Percentiles rank a stretch among this genome's conserved stretches.
phyloP scores from a whole-genome alignment of 1,140 invertebrate species.

The Araneus ventricosus region DNA sequence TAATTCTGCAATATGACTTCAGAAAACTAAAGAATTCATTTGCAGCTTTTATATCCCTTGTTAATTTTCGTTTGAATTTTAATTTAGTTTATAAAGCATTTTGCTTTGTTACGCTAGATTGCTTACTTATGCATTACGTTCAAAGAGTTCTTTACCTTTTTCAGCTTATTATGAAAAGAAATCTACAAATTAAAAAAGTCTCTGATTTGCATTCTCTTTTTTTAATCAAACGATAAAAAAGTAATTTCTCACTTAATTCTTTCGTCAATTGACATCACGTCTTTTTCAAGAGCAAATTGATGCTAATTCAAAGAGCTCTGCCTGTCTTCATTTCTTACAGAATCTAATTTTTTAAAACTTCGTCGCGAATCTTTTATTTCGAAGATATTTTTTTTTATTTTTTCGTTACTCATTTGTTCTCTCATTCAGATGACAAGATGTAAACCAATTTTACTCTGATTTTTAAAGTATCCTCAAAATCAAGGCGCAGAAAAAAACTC shows the following conservation, averaged over 20 bases:
- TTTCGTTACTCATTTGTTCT: not conserved
- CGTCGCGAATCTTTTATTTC: too few species aligned
- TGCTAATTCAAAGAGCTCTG: constrained; percentile 1
- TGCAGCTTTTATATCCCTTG: too few species aligned
- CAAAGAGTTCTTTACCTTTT: too few species aligned
- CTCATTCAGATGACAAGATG: not conserved
- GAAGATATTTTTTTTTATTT: not conserved
- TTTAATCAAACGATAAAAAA: not conserved
- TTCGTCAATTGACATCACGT: constrained; percentile 21
- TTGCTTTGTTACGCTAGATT: too few species aligned
- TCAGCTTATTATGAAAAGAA: too few species aligned
- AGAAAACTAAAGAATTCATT: too few species aligned
- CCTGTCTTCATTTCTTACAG: not conserved
- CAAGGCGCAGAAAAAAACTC: not conserved
- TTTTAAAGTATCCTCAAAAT: not conserved
- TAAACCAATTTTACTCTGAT: constrained; percentile 9
- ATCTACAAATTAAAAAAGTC: too few species aligned
- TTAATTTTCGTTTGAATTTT: too few species aligned
- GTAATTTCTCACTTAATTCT: constrained; percentile 25
- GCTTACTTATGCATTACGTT: too few species aligned
- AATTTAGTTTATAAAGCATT: too few species aligned
- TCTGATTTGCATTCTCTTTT: not conserved
- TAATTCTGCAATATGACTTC: too few species aligned
- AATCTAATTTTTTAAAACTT: not conserved
- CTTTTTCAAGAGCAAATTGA: constrained; percentile 4